phyloP scores from a whole-genome alignment of 2,888 invertebrate genomes.

The Drosophila multiciliata region DNA sequence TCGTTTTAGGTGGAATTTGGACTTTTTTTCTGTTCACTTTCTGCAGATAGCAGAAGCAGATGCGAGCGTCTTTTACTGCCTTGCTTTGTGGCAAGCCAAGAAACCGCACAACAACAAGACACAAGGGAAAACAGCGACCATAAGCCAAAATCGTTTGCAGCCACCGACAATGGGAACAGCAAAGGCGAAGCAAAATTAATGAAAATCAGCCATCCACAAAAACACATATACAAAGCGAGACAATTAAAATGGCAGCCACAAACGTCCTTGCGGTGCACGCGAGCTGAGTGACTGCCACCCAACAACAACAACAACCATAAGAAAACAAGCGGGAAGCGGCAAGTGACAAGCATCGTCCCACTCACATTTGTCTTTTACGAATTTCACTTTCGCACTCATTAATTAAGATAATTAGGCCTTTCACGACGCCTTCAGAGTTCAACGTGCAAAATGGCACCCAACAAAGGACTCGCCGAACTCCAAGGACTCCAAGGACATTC shows the following conservation, averaged over 20 bases:
- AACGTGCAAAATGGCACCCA: conserved; percentile 54
- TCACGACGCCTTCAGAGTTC: conserved; percentile 76
- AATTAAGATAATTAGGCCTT: conserved; percentile 82
- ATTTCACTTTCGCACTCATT: conserved; percentile 79
- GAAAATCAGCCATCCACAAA: conserved; percentile 63
- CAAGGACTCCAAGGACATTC: conserved; percentile 11
- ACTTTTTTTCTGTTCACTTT: neutral
- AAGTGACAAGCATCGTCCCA: conserved; percentile 16
- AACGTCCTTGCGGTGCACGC: conserved; percentile 69
- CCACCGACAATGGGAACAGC: conserved; percentile 44
- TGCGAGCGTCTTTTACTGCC: conserved; percentile 38
- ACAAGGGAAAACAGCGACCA: conserved; percentile 26
- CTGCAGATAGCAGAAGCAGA: conserved; percentile 35
- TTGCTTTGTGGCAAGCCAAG: conserved; percentile 60
- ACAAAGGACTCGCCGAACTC: conserved; percentile 31
- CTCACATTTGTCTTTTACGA: conserved; percentile 75
- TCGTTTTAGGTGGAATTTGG: neutral
- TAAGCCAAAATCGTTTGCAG: conserved; percentile 72
- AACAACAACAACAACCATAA: neutral
- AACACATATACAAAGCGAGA: conserved; percentile 44
- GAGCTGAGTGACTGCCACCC: conserved; percentile 58
- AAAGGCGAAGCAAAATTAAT: conserved; percentile 74
- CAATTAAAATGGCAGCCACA: conserved; percentile 74
- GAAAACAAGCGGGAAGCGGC: no score
- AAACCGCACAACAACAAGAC: conserved; percentile 52